A percentile compares a stretch with the other conserved stretches of the same genome.
Conservation (phyloP, 2,888 invertebrate species). For the Erebia ligea region DNA sequence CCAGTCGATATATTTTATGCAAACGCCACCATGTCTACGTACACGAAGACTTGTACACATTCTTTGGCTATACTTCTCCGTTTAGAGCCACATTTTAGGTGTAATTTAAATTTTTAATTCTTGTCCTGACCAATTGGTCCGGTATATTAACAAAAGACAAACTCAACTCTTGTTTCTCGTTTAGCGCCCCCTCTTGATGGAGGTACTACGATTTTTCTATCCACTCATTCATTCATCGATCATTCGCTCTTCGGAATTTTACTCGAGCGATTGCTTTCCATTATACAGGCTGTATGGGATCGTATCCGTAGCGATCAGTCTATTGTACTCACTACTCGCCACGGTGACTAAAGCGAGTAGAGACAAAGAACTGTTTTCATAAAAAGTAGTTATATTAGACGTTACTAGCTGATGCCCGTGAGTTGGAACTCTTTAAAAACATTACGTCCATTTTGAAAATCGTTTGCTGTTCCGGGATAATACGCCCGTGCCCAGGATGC, state of each 20-base stretch:
- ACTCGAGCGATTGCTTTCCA: conserved; percentile 30
- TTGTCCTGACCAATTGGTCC: conserved; percentile 1
- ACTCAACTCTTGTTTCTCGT: neutral
- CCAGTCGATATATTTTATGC: too few relatives aligned
- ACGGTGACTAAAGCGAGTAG: neutral
- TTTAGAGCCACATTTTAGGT: too few relatives aligned
- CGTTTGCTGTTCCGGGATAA: too few relatives aligned
- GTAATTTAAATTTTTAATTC: neutral
- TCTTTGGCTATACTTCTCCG: too few relatives aligned
- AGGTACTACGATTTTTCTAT: neutral
- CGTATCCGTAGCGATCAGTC: conserved; percentile 28
- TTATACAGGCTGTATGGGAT: conserved; percentile 26
- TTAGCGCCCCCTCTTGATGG: neutral
- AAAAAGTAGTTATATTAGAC: neutral
- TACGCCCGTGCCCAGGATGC: too few relatives aligned
- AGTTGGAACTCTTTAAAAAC: too few relatives aligned
- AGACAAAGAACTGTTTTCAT: neutral
- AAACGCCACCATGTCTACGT: too few relatives aligned
- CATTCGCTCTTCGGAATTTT: conserved; percentile 30
- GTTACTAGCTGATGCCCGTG: too few relatives aligned
- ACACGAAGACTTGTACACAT: too few relatives aligned
- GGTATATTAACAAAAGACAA: neutral
- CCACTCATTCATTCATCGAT: conserved; percentile 29
- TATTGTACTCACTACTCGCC: conserved; percentile 22
- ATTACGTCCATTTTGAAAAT: too few relatives aligned